phyloP scores from a whole-genome alignment of 2,797 vertebrate genomes.

The Hafferia zeledoni region DNA sequence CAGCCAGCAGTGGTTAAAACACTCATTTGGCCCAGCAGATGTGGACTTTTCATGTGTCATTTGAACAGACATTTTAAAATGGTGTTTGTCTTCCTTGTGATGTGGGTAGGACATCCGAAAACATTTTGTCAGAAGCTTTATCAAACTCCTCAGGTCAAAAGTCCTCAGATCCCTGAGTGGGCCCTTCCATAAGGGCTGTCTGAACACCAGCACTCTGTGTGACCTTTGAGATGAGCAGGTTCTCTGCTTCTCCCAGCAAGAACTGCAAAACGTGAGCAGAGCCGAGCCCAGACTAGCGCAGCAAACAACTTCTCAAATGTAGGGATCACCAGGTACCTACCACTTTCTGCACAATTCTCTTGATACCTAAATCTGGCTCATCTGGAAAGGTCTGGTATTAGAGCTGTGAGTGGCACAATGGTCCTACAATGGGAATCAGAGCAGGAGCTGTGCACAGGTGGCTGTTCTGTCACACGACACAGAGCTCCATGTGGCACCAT shows the following conservation, averaged over 20 bases:
- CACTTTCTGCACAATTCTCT: not conserved
- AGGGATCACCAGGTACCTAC: not conserved
- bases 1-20: not conserved
- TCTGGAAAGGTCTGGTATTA: not conserved
- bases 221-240: not conserved
- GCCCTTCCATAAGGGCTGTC: not conserved
- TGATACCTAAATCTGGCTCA: not conserved
- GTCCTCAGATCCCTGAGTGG: not conserved
- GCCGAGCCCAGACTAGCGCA: accelerated
- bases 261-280: not conserved
- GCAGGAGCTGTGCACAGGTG: not conserved
- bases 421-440: not conserved
- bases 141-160: not conserved
- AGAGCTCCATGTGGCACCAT: not conserved
- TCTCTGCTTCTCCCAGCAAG: not conserved
- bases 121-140: not conserved
- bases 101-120: not conserved
- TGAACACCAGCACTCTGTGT: not conserved
- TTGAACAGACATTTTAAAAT: not conserved
- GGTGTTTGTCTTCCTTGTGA: not conserved
- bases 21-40: not conserved
- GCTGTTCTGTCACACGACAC: not conserved
- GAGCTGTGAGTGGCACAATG: not conserved
- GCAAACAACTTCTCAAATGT: not conserved
- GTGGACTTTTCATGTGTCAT: not conserved